phyloP scores from a whole-genome alignment of 2,113 vertebrate genomes.

The Boleophthalmus pectinirostris region DNA sequence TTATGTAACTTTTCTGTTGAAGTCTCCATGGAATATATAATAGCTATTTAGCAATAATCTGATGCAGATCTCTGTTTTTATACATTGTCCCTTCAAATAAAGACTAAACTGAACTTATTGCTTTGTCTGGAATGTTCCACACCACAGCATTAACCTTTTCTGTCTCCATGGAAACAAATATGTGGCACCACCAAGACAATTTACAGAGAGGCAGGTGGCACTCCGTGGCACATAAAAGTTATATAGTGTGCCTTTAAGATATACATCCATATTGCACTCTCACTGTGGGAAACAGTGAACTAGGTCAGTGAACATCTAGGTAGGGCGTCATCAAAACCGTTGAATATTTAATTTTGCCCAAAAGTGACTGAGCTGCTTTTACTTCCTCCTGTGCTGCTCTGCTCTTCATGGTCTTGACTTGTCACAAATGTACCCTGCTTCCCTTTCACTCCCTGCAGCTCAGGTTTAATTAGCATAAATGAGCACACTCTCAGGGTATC shows the following conservation, averaged over 20 bases:
- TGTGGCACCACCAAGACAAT: too few relatives aligned
- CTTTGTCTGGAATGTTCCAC: too few relatives aligned
- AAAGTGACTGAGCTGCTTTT: constrained; percentile 28
- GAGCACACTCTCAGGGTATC: constrained; percentile 20
- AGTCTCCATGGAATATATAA: too few relatives aligned
- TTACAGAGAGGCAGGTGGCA: not conserved
- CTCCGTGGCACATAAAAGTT: not conserved
- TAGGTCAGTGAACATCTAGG: constrained; percentile 64
- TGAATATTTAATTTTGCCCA: constrained; percentile 63
- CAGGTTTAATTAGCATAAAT: constrained; percentile 43
- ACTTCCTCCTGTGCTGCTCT: constrained; percentile 21
- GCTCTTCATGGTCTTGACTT: not conserved
- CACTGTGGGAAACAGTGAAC: constrained; percentile 22
- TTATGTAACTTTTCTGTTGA: too few relatives aligned
- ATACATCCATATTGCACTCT: not conserved
- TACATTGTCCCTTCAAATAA: too few relatives aligned
- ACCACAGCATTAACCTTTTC: too few relatives aligned
- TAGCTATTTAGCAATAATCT: too few relatives aligned
- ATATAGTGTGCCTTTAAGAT: not conserved
- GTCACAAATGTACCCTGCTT: not conserved
- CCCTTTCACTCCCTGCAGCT: not conserved
- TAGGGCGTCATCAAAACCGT: constrained; percentile 33
- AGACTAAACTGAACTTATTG: too few relatives aligned
- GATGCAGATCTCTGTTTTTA: too few relatives aligned
- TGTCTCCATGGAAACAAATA: not conserved